Conservation (phyloP, 2,888 invertebrate genomes). For the Pilophorus perplexus region DNA sequence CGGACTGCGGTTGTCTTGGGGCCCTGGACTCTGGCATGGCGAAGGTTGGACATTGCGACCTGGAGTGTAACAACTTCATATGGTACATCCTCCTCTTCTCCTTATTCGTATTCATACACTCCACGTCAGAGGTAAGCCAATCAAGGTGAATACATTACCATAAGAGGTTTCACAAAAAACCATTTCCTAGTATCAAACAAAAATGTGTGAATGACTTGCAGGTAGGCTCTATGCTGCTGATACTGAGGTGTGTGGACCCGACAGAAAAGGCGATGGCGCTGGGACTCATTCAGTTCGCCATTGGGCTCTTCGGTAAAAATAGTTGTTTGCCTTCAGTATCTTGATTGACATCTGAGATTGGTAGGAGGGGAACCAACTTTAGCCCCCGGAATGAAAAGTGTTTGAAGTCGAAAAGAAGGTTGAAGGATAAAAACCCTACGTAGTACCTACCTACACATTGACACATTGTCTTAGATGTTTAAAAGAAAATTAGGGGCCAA, state of each 20-base stretch:
- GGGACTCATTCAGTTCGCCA: slow-evolving; percentile 89
- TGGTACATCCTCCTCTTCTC: slow-evolving; percentile 81
- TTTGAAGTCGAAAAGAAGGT: too few relatives aligned
- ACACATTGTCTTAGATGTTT: too few relatives aligned
- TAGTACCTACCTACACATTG: too few relatives aligned
- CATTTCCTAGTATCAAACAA: neutral
- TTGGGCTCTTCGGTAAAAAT: slow-evolving; percentile 74
- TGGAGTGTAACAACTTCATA: slow-evolving; percentile 74
- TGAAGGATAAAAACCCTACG: too few relatives aligned
- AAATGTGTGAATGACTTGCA: neutral
- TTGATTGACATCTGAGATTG: too few relatives aligned
- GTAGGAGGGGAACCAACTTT: neutral
- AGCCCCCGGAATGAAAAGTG: too few relatives aligned
- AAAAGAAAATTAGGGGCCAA: too few relatives aligned
- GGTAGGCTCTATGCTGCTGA: slow-evolving; percentile 85
- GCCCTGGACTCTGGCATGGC: slow-evolving; percentile 55
- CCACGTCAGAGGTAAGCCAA: slow-evolving; percentile 68
- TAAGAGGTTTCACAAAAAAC: too few relatives aligned
- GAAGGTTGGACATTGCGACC: slow-evolving; percentile 75
- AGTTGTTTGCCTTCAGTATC: neutral
- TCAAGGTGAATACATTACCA: neutral
- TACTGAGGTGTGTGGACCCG: slow-evolving; percentile 86
- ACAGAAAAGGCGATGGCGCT: slow-evolving; percentile 92
- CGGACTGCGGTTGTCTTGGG: slow-evolving; percentile 56
- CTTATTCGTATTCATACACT: slow-evolving; percentile 84